Conservation (phyloP, 92 coral and sea anemone genomes). For the Virgularia gustaviana region DNA sequence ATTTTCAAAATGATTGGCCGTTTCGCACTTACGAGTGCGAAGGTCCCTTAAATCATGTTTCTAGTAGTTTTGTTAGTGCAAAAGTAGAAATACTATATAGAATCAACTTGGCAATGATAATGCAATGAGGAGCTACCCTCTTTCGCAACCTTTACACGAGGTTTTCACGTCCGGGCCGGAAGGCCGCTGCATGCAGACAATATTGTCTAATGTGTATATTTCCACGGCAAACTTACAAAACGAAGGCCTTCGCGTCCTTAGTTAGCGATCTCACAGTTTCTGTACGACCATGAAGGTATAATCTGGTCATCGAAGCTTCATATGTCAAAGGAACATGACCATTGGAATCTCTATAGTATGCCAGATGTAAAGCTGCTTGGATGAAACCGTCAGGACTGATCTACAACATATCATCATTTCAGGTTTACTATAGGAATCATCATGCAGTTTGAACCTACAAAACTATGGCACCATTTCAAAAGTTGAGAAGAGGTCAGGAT, state of each 20-base stretch:
- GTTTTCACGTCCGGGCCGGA: no score
- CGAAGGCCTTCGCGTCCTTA: slow-evolving; percentile 74
- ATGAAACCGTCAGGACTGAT: slow-evolving; percentile 96
- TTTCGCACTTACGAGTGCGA: no score
- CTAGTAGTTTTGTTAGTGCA: no score
- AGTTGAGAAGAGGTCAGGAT: no score
- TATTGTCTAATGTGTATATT: no score
- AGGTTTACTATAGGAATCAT: background rate
- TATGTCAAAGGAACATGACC: slow-evolving; percentile 88
- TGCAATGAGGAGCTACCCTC: background rate
- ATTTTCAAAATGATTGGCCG: no score
- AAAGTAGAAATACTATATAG: no score
- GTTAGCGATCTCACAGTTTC: slow-evolving; percentile 92
- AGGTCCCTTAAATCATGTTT: no score
- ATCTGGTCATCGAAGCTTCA: slow-evolving; percentile 91
- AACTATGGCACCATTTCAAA: no score
- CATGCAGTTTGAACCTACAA: no score
- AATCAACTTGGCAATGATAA: background rate
- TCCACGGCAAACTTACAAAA: slow-evolving; percentile 62
- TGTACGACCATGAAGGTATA: slow-evolving; percentile 91
- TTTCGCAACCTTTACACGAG: background rate
- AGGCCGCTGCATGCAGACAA: no score
- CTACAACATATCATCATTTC: slow-evolving; percentile 27
- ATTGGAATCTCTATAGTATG: slow-evolving; percentile 73
- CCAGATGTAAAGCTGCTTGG: slow-evolving; percentile 81